Evolutionary conservation across 2,113 vertebrate species (phyloP), one percentile per base, ranked within the genome.

Genomic region (Phasianus colchicus): DNA sequence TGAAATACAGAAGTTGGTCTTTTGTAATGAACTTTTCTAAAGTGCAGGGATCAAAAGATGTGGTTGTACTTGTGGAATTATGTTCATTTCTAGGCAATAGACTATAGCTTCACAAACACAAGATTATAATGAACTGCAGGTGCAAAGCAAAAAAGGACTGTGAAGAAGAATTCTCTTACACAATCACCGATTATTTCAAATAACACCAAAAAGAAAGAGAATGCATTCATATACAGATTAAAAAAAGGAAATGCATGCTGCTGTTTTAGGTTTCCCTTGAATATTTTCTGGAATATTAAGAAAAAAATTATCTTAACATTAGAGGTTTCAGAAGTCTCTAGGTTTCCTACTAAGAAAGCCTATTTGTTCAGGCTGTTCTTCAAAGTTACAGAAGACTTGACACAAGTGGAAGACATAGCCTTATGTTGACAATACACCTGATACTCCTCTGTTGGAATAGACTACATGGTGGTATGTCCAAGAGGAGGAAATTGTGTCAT

Each of bases 41-140:
- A 87, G 69, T 50, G 27, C 60, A 29, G 14, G 6, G 42, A 85
- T 83, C 50, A 80, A 58, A 73, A 89, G 58, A 85, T n/a, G 14
- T 16, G 43, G 84, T 22, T 0, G 0, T 64, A 91, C 66, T 69
- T 76, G 63, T 60, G 42, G 45, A 84, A 66, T 86, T 87, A 47
- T 11, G 15, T 29, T 92, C 14, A 95, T 93, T 94, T 88, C 75
- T 60, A 71, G 34, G 71, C 36, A 83, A 83, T 48, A 74, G 84
- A 79, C 55, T 52, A 27, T 2, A 63, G n/a, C 6, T 2, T 55
- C 67, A 43, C 71, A 89, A 94, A 87, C 27, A 79, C 40, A 86
- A 69, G 43, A 67, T n/a, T 63, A 55, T 27, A 77, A 69, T 40
- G 54, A 80, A 87, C 29, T 69, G 65, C 70, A 87, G 43, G 45